Percentiles rank a stretch among this genome's conserved stretches.
phyloP scores from a whole-genome alignment of 2,797 vertebrate genomes.

The Rhinichthys osculus region DNA sequence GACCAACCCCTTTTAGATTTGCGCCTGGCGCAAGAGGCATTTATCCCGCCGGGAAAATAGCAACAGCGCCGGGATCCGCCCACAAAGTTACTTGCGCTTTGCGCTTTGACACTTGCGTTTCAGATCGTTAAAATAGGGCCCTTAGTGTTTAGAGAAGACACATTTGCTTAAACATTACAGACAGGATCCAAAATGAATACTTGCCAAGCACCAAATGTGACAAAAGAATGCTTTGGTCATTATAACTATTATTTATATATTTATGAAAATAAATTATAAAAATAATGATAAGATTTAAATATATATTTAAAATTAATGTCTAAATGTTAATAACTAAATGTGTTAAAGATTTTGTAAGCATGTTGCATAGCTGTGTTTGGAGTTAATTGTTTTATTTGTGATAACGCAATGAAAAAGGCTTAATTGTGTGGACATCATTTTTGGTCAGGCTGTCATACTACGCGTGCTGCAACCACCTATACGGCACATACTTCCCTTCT shows the following conservation, averaged over 20 bases:
- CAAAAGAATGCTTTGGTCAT: neutral
- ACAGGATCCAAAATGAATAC: neutral
- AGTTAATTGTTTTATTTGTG: neutral
- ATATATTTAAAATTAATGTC: neutral
- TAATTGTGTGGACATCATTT: rapidly evolving
- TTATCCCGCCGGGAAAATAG: too few relatives aligned
- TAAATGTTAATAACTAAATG: neutral
- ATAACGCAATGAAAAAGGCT: neutral
- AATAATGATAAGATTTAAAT: neutral
- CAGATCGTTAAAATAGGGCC: too few relatives aligned
- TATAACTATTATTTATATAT: neutral
- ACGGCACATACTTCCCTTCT: too few relatives aligned
- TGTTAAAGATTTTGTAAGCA: neutral
- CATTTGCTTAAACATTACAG: neutral
- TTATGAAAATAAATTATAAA: neutral
- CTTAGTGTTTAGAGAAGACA: neutral
- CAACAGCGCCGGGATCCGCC: too few relatives aligned
- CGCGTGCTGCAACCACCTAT: too few relatives aligned
- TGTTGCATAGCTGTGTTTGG: neutral
- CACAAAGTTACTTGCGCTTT: too few relatives aligned
- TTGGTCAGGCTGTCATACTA: neutral
- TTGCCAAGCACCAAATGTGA: neutral
- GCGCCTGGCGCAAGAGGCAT: too few relatives aligned
- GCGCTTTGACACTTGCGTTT: too few relatives aligned
- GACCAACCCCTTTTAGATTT: too few relatives aligned